Percentiles rank a stretch among this genome's conserved stretches.
phyloP scores from a whole-genome alignment of 1,140 invertebrate genomes.

The Ruditapes philippinarum region DNA sequence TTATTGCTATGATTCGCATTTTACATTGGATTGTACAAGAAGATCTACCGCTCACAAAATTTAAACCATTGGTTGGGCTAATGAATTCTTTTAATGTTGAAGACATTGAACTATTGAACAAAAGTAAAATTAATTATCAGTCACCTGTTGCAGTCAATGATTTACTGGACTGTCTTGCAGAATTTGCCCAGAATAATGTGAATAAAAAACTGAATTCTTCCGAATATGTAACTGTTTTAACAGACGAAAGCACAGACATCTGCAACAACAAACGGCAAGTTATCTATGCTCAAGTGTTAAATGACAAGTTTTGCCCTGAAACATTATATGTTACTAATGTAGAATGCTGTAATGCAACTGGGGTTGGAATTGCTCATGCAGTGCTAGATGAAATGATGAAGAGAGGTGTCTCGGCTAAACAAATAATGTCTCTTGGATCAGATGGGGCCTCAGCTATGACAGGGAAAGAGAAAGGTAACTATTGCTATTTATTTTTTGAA shows the following conservation, averaged over 20 bases:
- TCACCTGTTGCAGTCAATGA: slow-evolving; percentile 37
- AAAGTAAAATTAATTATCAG: slow-evolving; percentile 25
- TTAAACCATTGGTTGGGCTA: slow-evolving; percentile 28
- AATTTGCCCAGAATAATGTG: slow-evolving; percentile 3
- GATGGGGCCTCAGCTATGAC: slow-evolving; percentile 68
- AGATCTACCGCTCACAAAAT: slow-evolving; percentile 49
- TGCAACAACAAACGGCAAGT: slow-evolving; percentile 41
- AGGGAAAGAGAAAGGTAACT: slow-evolving; percentile 46
- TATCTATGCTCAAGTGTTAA: slow-evolving; percentile 36
- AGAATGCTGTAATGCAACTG: slow-evolving; percentile 48
- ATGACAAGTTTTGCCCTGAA: background rate
- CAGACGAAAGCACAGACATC: slow-evolving; percentile 63
- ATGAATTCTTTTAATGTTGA: background rate
- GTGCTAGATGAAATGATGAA: background rate
- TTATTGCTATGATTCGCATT: background rate
- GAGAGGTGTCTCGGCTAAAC: background rate
- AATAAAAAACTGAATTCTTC: slow-evolving; percentile 6
- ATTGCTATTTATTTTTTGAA: background rate
- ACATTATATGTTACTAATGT: slow-evolving; percentile 44
- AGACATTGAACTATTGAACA: background rate
- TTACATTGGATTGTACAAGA: slow-evolving; percentile 29
- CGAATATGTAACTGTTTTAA: slow-evolving; percentile 31
- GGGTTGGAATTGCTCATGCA: slow-evolving; percentile 15
- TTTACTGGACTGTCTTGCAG: background rate
- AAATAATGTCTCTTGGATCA: slow-evolving; percentile 26